Conservation (phyloP, 2,113 vertebrate species). For the Suricata suricatta region DNA sequence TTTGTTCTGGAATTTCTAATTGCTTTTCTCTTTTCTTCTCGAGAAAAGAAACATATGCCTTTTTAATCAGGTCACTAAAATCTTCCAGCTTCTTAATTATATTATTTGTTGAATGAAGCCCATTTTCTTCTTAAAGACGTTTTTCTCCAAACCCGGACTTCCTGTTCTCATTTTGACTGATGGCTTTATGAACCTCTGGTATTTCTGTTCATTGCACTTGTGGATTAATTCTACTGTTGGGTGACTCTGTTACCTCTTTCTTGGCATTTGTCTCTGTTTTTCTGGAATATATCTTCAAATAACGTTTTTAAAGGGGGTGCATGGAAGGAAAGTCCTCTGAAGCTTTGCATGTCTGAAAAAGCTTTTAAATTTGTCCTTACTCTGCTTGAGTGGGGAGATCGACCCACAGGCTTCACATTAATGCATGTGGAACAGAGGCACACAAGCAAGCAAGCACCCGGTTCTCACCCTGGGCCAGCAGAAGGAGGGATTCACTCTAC, state of each 20-base stretch:
- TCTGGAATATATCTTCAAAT: neutral
- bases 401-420: neutral
- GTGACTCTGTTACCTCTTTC: neutral
- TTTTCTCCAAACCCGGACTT: constrained; percentile 53
- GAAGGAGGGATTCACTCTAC: neutral
- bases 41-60: constrained; percentile 61
- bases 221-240: neutral
- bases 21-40: constrained; percentile 52
- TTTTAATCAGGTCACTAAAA: constrained; percentile 61
- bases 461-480: neutral
- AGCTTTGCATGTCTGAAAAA: neutral
- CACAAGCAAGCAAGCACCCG: neutral
- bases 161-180: constrained; percentile 61
- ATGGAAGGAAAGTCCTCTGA: neutral
- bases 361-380: neutral
- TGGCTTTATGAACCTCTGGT: constrained; percentile 28
- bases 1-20: constrained; percentile 44
- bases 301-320: neutral
- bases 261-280: neutral
- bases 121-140: constrained; percentile 47
- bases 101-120: constrained; percentile 61
- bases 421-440: neutral
- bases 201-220: constrained; percentile 39
- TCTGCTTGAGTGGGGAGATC: neutral
- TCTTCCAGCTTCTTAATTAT: constrained; percentile 55